A percentile compares a stretch with the other conserved stretches of the same genome.
These are phyloP conservation scores for Myrmecobius fasciatus DNA, from an alignment of 2,113 vertebrate species.

Conservation along the genomic window DNA sequence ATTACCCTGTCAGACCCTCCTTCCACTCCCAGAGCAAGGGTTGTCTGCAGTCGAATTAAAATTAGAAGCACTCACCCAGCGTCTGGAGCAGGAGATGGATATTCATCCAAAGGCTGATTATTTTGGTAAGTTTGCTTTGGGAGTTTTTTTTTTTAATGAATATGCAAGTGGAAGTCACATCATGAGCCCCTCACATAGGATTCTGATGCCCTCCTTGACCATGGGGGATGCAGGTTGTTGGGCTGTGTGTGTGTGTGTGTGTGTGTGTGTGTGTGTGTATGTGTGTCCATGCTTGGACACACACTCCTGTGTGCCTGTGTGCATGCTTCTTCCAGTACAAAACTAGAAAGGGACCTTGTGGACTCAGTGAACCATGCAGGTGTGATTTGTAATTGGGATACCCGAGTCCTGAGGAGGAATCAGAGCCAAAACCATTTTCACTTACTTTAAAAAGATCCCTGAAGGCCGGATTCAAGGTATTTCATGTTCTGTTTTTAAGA, in stretches of 20 bases:
- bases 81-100: constrained; percentile 95
- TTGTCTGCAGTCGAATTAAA: constrained; percentile 90
- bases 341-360: background rate
- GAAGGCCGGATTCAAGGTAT: background rate
- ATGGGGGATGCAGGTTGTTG: background rate
- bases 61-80: constrained; percentile 93
- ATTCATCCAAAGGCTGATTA: constrained; percentile 92
- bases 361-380: background rate
- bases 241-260: background rate
- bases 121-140: constrained; percentile 90
- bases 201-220: background rate
- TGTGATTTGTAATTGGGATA: background rate
- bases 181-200: background rate
- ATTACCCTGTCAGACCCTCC: constrained; percentile 87
- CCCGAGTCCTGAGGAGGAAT: background rate
- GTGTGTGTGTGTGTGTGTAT: no score
- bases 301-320: background rate
- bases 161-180: background rate
- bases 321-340: background rate
- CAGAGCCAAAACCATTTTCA: background rate
- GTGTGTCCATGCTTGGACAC: no score
- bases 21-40: constrained; percentile 83
- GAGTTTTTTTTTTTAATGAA: background rate
- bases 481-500: background rate
- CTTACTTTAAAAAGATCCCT: background rate